Conservation (phyloP, 2,797 vertebrate species). For the Dicrostonyx torquatus region DNA sequence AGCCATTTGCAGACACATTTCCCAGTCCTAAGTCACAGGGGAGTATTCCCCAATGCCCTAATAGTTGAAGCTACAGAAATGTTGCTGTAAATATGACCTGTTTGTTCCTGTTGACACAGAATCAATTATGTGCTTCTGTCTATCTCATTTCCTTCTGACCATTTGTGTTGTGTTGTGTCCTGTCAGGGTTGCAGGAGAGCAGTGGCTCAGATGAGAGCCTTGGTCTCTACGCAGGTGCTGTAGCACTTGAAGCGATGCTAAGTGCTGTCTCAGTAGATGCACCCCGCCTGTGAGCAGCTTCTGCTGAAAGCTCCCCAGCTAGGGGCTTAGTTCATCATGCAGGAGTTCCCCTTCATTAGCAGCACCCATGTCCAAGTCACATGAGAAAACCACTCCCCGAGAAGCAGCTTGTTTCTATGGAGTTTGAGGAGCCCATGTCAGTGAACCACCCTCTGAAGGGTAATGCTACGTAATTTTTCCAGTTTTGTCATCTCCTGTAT, state of each 20-base stretch:
- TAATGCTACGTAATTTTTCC: slow-evolving; percentile 1
- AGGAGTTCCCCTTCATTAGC: slow-evolving; percentile 44
- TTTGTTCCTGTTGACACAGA: slow-evolving; percentile 38
- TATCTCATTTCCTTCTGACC: slow-evolving; percentile 1
- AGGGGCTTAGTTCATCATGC: slow-evolving; percentile 24
- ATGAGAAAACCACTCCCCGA: slow-evolving; percentile 14
- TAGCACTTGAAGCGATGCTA: neutral
- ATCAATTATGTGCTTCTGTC: neutral
- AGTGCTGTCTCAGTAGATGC: neutral
- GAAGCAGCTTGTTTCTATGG: slow-evolving; percentile 1
- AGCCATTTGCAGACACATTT: slow-evolving; percentile 73
- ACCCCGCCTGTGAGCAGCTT: neutral
- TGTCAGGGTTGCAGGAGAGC: slow-evolving; percentile 17
- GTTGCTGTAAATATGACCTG: slow-evolving; percentile 48
- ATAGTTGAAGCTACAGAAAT: slow-evolving; percentile 65
- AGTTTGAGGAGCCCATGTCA: neutral
- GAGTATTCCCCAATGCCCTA: slow-evolving; percentile 62
- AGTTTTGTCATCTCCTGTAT: slow-evolving; percentile 27
- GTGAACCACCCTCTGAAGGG: neutral
- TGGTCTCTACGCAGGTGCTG: neutral
- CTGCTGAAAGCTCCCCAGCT: neutral
- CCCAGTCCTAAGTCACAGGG: slow-evolving; percentile 70
- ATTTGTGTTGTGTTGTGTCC: slow-evolving; percentile 9
- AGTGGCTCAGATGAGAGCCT: slow-evolving; percentile 14
- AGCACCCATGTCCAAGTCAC: slow-evolving; percentile 7